Conservation (phyloP, 2,797 vertebrate genomes). For the Anas bahamensis region DNA sequence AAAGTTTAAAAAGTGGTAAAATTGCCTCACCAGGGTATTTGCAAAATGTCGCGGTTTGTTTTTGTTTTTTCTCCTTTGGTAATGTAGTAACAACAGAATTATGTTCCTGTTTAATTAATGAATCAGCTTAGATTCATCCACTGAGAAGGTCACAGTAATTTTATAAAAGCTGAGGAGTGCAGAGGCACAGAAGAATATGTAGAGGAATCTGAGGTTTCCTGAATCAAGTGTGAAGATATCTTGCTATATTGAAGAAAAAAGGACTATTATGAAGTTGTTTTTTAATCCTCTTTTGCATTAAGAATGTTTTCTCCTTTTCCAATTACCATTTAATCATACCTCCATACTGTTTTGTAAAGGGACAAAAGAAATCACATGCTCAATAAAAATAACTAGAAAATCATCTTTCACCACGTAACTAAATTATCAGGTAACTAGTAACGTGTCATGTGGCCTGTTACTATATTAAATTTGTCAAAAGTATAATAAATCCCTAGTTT, state of each 20-base stretch:
- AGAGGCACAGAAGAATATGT: neutral
- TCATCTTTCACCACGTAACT: neutral
- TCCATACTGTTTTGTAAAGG: neutral
- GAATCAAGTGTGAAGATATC: neutral
- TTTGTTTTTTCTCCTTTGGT: neutral
- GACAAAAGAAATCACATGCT: neutral
- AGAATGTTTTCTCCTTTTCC: neutral
- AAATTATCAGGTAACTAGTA: neutral
- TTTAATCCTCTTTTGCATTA: neutral
- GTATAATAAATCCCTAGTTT: neutral
- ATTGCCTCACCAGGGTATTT: neutral
- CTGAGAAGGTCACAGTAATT: neutral
- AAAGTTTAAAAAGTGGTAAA: neutral
- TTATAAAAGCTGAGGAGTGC: conserved; percentile 36
- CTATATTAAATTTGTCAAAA: neutral
- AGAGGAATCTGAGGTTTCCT: conserved; percentile 13
- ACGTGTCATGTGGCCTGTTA: neutral
- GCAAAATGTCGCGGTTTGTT: neutral
- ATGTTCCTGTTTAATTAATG: neutral
- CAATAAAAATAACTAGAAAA: neutral
- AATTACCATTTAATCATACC: neutral
- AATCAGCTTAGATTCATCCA: conserved; percentile 13
- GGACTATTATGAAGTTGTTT: neutral
- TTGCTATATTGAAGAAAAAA: conserved; percentile 1
- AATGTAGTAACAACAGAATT: neutral